Conservation (phyloP, 1,140 invertebrate genomes). For the Drosophila ficusphila region DNA sequence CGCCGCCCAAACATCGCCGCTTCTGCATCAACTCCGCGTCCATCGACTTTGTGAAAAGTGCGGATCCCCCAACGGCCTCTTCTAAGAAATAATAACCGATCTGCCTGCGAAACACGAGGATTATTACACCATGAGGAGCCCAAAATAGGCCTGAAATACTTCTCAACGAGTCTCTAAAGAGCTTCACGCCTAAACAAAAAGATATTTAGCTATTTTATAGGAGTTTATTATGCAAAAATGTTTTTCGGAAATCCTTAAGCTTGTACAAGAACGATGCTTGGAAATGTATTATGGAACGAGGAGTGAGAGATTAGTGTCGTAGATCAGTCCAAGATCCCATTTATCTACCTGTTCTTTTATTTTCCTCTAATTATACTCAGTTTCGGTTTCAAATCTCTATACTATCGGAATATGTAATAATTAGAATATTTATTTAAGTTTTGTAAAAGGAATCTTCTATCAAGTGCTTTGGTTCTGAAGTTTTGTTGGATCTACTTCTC, state of each 20-base stretch:
- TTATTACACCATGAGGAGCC: conserved; percentile 3
- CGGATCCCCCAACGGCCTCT: conserved; percentile 57
- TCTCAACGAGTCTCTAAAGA: conserved; percentile 1
- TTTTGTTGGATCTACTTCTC: background rate
- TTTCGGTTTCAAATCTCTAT: conserved; percentile 29
- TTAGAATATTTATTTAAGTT: conserved; percentile 33
- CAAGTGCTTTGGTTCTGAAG: background rate
- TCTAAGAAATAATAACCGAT: conserved; percentile 85
- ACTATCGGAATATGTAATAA: background rate
- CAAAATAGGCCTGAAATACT: conserved; percentile 14
- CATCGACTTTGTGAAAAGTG: conserved; percentile 88
- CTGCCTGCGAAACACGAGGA: conserved; percentile 8
- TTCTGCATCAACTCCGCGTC: conserved; percentile 98
- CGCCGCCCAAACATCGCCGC: conserved; percentile 94
- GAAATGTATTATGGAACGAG: conserved; percentile 27
- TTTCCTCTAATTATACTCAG: background rate
- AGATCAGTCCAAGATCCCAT: conserved; percentile 9
- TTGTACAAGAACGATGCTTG: conserved; percentile 27
- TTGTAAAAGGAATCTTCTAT: background rate
- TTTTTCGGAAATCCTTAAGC: conserved; percentile 25
- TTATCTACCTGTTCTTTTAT: background rate
- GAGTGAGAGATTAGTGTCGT: conserved; percentile 36
- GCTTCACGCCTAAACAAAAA: background rate
- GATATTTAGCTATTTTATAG: conserved; percentile 60
- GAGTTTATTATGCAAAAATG: conserved; percentile 57